Evolutionary conservation across 2,797 vertebrate genomes (phyloP).

Genomic region (Thunnus albacares): DNA sequence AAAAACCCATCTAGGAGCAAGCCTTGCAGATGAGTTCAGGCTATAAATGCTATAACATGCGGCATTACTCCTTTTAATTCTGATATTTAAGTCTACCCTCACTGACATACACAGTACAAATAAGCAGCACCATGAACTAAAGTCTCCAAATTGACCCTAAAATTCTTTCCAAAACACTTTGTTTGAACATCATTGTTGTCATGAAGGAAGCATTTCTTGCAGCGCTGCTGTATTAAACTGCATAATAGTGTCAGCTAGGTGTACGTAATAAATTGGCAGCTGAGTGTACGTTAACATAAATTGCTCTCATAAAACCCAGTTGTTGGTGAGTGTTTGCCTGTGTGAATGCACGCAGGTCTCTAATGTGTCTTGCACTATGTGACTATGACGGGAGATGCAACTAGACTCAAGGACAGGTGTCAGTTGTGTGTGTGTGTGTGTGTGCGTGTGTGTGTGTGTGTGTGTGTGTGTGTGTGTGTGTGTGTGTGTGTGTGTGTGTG

Average conservation of each 20-base stretch:
- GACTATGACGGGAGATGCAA: conserved; percentile 50
- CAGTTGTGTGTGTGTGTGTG: conserved; percentile 41
- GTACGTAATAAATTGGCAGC: conserved; percentile 1
- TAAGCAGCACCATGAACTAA: too few relatives aligned
- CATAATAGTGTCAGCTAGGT: neutral
- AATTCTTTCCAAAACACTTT: neutral
- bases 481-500: conserved; percentile 30
- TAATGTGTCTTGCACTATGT: conserved; percentile 26
- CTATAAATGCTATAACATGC: neutral
- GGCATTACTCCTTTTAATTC: neutral
- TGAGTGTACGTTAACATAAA: conserved; percentile 4
- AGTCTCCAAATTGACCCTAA: too few relatives aligned
- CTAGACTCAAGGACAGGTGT: conserved; percentile 75
- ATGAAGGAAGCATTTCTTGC: neutral
- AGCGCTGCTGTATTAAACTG: neutral
- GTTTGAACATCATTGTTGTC: neutral
- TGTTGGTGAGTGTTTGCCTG: conserved; percentile 5
- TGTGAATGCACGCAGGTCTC: conserved; percentile 18
- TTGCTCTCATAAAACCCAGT: neutral
- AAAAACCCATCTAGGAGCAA: neutral
- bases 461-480: conserved; percentile 56
- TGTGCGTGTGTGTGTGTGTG: conserved; percentile 32
- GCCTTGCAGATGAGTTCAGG: neutral
- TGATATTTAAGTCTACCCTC: neutral
- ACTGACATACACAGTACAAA: neutral